Conservation (phyloP, 2,797 vertebrate species). For the Neostethus bicornis region DNA sequence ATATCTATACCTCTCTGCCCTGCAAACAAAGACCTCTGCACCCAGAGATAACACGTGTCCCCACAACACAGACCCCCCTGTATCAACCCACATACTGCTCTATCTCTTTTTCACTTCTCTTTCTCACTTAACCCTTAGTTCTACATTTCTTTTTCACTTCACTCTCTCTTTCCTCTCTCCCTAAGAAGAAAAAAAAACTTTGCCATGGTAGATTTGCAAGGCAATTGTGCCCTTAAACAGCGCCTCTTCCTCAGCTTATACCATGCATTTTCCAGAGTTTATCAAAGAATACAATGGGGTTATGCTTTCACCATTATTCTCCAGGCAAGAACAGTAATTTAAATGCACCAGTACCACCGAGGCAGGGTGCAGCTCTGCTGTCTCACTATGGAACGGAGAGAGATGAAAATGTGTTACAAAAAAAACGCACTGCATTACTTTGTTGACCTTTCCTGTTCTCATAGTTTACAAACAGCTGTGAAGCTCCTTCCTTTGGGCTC, state of each 20-base stretch:
- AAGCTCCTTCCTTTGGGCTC: constrained; percentile 81
- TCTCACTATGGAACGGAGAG: constrained; percentile 76
- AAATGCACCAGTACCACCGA: constrained; percentile 78
- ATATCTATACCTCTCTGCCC: constrained; percentile 80
- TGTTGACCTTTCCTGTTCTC: constrained; percentile 83
- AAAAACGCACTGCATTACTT: constrained; percentile 78
- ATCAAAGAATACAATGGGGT: constrained; percentile 84
- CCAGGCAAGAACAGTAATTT: constrained; percentile 84
- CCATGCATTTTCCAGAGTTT: constrained; percentile 82
- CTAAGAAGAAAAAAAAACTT: constrained; percentile 76
- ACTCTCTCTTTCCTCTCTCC: constrained; percentile 44
- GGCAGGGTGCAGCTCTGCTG: constrained; percentile 72
- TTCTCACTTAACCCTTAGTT: constrained; percentile 45
- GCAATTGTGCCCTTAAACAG: constrained; percentile 82
- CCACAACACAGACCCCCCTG: constrained; percentile 67
- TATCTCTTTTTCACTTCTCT: constrained; percentile 47
- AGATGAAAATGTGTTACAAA: constrained; percentile 77
- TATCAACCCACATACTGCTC: constrained; percentile 61
- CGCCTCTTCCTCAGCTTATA: constrained; percentile 77
- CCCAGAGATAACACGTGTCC: constrained; percentile 82
- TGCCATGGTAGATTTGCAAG: constrained; percentile 83
- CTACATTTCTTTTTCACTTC: constrained; percentile 42
- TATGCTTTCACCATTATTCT: constrained; percentile 84
- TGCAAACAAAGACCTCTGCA: constrained; percentile 81
- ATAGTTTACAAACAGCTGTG: constrained; percentile 84